Evolutionary conservation across 2,797 vertebrate species (phyloP).

Genomic region (Sus cebifrons): DNA sequence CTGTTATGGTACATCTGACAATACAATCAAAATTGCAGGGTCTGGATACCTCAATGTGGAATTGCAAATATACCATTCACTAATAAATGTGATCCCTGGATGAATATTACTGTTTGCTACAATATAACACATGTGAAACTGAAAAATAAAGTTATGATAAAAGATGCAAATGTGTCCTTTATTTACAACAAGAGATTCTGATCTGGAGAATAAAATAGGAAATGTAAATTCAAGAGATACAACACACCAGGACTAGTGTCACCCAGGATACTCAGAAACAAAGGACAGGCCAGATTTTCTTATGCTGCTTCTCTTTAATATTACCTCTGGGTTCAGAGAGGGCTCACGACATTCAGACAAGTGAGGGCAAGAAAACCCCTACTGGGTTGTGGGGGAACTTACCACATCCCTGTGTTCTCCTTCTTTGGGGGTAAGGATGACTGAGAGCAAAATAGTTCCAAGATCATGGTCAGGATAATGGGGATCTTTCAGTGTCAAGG

Average conservation of each 20-base stretch:
- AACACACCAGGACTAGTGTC: not conserved
- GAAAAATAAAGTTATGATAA: slow-evolving; percentile 34
- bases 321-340: slow-evolving; percentile 40
- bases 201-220: slow-evolving; percentile 19
- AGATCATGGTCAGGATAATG: slow-evolving; percentile 96
- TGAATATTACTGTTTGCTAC: slow-evolving; percentile 46
- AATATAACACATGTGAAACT: slow-evolving; percentile 58
- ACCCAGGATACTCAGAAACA: slow-evolving; percentile 30
- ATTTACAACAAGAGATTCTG: slow-evolving; percentile 67
- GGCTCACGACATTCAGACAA: not conserved
- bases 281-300: slow-evolving; percentile 47
- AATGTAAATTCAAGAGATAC: not conserved
- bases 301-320: not conserved
- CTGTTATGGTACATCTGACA: slow-evolving; percentile 29
- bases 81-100: slow-evolving; percentile 49
- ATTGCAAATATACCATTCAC: slow-evolving; percentile 65
- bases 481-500: slow-evolving; percentile 95
- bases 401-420: slow-evolving; percentile 94
- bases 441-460: slow-evolving; percentile 93
- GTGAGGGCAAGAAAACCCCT: not conserved
- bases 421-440: slow-evolving; percentile 94
- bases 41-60: slow-evolving; percentile 22
- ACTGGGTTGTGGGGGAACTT: slow-evolving; percentile 86
- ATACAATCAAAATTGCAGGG: slow-evolving; percentile 49
- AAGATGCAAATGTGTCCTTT: not conserved